phyloP scores from a whole-genome alignment of 92 coral and sea anemone genomes.

The Palythoa heliodiscus region DNA sequence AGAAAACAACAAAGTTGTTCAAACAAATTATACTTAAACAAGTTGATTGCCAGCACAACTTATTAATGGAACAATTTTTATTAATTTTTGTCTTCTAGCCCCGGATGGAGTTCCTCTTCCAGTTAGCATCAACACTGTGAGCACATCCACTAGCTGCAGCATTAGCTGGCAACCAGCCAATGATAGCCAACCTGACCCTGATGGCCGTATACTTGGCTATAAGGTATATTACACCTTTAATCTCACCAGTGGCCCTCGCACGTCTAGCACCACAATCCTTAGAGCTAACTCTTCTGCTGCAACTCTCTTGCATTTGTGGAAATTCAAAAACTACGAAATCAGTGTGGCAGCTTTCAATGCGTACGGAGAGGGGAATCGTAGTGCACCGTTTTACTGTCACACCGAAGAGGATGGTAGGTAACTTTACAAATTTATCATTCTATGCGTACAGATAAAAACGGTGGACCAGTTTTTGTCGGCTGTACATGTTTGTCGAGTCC shows the following conservation, averaged over 20 bases:
- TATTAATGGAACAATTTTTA: too few relatives aligned
- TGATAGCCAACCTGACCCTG: constrained; percentile 33
- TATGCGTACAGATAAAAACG: too few relatives aligned
- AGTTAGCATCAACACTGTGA: not conserved
- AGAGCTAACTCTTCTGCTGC: constrained; percentile 24
- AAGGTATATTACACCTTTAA: constrained; percentile 36
- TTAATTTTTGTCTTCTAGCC: constrained; percentile 5
- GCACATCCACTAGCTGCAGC: constrained; percentile 35
- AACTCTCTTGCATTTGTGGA: constrained; percentile 15
- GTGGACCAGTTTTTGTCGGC: too few relatives aligned
- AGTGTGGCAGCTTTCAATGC: constrained; percentile 28
- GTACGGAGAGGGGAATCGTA: constrained; percentile 26
- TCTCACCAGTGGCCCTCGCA: constrained; percentile 20
- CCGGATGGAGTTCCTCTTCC: constrained; percentile 39
- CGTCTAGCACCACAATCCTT: not conserved
- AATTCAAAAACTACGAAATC: constrained; percentile 21
- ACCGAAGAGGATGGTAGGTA: constrained; percentile 38
- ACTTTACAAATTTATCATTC: too few relatives aligned
- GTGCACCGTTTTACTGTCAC: constrained; percentile 14
- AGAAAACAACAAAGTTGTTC: too few relatives aligned
- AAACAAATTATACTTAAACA: too few relatives aligned
- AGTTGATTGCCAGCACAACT: too few relatives aligned
- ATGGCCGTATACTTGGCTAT: constrained; percentile 30
- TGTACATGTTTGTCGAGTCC: too few relatives aligned
- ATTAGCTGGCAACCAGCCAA: constrained; percentile 30